Percentiles rank a stretch among this genome's conserved stretches.
These are phyloP conservation scores for Tribolium freemani DNA, from an alignment of 2,888 invertebrate genomes.

Conservation along the genomic window DNA sequence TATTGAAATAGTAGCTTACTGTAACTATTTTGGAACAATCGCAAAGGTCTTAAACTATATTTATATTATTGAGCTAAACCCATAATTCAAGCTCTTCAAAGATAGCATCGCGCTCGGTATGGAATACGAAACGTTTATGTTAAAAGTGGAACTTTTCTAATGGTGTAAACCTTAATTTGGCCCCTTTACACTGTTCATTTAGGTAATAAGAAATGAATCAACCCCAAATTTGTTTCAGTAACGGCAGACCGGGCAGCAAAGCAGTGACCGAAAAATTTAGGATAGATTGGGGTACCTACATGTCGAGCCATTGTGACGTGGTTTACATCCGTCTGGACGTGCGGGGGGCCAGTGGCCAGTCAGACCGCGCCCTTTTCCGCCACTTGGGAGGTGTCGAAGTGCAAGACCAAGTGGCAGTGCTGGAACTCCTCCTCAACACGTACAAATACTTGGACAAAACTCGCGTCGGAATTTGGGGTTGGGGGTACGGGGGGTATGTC, in stretches of 20 bases:
- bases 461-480: constrained; percentile 94
- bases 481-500: constrained; percentile 97
- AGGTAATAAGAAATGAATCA: no score
- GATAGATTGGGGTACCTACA: constrained; percentile 93
- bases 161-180: no score
- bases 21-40: no score
- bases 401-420: constrained; percentile 90
- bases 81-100: no score
- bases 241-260: constrained; percentile 93
- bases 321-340: constrained; percentile 94
- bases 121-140: no score
- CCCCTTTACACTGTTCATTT: no score
- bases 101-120: no score
- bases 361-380: constrained; percentile 84
- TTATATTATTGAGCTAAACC: no score
- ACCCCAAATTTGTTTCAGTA: constrained; percentile 71
- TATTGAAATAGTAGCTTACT: no score
- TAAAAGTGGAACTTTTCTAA: no score
- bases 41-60: no score
- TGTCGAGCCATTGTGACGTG: constrained; percentile 91
- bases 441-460: constrained; percentile 88
- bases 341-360: constrained; percentile 80
- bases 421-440: constrained; percentile 85
- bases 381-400: constrained; percentile 92
- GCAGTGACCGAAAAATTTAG: constrained; percentile 90